Evolutionary conservation across 2,888 invertebrate genomes (phyloP).

Genomic region (Bimastos eiseni): DNA sequence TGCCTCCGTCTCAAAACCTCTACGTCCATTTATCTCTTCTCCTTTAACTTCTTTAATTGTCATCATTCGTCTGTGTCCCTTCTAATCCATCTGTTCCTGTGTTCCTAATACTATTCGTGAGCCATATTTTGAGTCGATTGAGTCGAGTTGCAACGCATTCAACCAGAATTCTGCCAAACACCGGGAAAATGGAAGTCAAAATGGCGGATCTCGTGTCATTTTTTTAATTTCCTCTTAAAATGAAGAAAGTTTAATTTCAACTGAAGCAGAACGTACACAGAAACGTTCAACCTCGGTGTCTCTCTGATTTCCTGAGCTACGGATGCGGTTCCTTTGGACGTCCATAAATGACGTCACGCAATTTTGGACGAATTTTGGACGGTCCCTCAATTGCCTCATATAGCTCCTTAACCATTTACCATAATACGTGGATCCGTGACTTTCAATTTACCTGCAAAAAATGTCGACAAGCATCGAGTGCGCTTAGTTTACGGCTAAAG

Average conservation of each 20-base stretch:
- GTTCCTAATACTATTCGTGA: not conserved
- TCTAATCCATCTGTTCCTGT: no score
- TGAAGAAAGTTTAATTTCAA: not conserved
- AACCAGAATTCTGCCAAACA: not conserved
- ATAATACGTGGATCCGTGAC: not conserved
- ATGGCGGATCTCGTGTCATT: not conserved
- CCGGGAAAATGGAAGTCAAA: no score
- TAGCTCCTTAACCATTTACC: no score
- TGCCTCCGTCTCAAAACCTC: not conserved
- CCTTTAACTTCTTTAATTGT: not conserved
- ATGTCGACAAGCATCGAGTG: not conserved
- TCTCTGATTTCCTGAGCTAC: not conserved
- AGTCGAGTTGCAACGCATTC: not conserved
- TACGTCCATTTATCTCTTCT: not conserved
- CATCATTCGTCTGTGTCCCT: not conserved
- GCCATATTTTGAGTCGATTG: not conserved
- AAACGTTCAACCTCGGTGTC: not conserved
- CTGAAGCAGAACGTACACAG: not conserved
- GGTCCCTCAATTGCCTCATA: no score
- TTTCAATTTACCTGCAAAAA: not conserved
- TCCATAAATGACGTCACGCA: no score
- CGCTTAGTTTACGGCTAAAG: not conserved
- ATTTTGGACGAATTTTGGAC: no score
- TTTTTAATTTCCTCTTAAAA: not conserved
- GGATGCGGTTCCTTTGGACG: no score